phyloP scores from a whole-genome alignment of 2,797 vertebrate species.

The Channa striata region DNA sequence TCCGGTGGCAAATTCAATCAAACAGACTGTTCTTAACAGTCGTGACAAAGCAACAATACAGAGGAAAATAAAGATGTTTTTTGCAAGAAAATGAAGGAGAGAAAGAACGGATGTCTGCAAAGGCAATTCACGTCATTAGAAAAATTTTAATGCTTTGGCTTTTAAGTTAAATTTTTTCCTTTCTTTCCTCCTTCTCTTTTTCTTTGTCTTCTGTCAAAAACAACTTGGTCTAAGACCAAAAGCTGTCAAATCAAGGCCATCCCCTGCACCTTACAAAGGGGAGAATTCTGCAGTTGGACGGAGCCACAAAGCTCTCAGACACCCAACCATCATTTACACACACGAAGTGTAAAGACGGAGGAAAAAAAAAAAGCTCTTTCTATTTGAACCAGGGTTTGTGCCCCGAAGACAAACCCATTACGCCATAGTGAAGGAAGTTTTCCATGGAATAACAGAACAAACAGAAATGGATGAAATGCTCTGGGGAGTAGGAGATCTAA shows the following conservation, averaged over 20 bases:
- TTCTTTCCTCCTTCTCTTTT: slow-evolving; percentile 54
- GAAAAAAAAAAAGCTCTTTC: slow-evolving; percentile 39
- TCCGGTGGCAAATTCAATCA: slow-evolving; percentile 80
- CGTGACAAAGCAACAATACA: slow-evolving; percentile 73
- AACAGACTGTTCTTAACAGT: slow-evolving; percentile 71
- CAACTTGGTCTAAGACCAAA: slow-evolving; percentile 82
- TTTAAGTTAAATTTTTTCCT: slow-evolving; percentile 61
- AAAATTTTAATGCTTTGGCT: slow-evolving; percentile 63
- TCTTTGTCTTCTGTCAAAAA: slow-evolving; percentile 85
- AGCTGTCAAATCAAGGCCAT: slow-evolving; percentile 84
- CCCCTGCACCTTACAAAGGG: slow-evolving; percentile 71
- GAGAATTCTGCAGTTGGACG: slow-evolving; percentile 71
- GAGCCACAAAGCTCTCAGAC: slow-evolving; percentile 62
- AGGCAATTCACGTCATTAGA: slow-evolving; percentile 73
- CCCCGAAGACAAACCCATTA: slow-evolving; percentile 73
- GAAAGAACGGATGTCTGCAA: slow-evolving; percentile 74
- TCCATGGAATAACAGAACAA: slow-evolving; percentile 65
- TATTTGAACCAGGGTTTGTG: slow-evolving; percentile 68
- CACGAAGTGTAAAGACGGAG: slow-evolving; percentile 61
- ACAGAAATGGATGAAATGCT: slow-evolving; percentile 54
- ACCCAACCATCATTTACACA: slow-evolving; percentile 60
- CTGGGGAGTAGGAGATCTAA: slow-evolving; percentile 43
- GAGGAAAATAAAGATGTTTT: slow-evolving; percentile 57
- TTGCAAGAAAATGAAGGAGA: slow-evolving; percentile 62
- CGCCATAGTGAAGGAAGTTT: slow-evolving; percentile 64